Conservation (phyloP, 2,113 vertebrate species). For the Macaca nemestrina region DNA sequence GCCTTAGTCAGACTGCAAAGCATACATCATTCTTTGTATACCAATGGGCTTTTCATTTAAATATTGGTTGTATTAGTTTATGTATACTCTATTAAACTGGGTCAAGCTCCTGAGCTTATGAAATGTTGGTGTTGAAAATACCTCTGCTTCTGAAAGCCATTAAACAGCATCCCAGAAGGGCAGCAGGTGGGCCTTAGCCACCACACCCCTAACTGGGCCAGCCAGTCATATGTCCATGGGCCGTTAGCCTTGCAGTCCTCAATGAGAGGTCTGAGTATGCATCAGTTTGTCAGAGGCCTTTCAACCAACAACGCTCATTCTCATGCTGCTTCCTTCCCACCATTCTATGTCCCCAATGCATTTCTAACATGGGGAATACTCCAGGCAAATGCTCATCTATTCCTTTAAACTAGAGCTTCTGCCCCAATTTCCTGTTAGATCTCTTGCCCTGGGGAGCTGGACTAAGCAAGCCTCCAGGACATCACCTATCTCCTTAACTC, state of each 20-base stretch:
- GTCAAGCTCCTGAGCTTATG: not conserved
- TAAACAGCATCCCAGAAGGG: not conserved
- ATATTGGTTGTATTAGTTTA: not conserved
- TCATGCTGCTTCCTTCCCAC: not conserved
- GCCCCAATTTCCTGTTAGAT: not conserved
- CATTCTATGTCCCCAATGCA: not conserved
- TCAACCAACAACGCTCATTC: not conserved
- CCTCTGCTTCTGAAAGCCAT: not conserved
- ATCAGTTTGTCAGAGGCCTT: not conserved
- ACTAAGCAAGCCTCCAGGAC: not conserved
- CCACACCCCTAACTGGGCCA: not conserved
- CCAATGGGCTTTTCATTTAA: not conserved
- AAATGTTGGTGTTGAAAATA: not conserved
- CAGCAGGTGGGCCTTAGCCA: not conserved
- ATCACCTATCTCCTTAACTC: not conserved
- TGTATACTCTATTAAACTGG: not conserved
- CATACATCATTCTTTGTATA: not conserved
- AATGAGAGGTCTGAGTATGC: too few species aligned
- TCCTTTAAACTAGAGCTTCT: not conserved
- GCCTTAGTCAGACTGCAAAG: not conserved
- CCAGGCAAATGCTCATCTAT: not conserved
- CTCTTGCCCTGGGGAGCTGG: not conserved
- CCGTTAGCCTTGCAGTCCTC: not conserved
- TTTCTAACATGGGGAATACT: not conserved
- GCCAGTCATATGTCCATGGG: rapidly evolving